Evolutionary conservation across 2,888 invertebrate species (phyloP).

Genomic region (Rotaria magnacalcarata): DNA sequence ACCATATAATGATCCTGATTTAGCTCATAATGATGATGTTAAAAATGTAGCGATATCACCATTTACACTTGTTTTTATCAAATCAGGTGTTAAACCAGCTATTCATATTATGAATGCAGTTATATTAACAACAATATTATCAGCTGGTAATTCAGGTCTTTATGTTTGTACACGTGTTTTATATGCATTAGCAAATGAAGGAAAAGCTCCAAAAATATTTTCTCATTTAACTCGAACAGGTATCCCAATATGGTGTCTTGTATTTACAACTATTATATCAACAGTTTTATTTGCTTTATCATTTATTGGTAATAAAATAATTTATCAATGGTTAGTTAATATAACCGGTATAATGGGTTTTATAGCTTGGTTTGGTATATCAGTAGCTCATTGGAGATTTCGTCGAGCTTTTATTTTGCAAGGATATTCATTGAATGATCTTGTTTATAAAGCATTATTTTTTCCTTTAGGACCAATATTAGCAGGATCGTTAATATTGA

Average conservation of each 20-base stretch:
- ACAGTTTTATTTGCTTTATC: not conserved
- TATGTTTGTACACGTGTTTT: conserved; percentile 5
- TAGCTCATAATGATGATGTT: not conserved
- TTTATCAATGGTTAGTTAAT: not conserved
- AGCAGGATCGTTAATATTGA: not conserved
- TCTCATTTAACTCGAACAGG: not conserved
- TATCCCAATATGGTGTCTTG: not conserved
- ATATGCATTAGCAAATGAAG: not conserved
- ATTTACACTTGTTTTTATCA: not conserved
- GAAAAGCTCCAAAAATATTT: not conserved
- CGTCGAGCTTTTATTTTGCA: not conserved
- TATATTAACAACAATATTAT: conserved; percentile 3
- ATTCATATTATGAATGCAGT: conserved; percentile 12
- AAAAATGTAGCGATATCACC: not conserved
- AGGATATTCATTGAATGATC: conserved; percentile 2
- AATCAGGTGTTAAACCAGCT: not conserved
- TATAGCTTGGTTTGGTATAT: conserved; percentile 11
- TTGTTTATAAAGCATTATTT: conserved; percentile 10
- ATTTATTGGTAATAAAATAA: not conserved
- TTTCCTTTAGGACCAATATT: not conserved
- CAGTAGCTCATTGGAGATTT: conserved; percentile 9
- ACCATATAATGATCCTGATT: not conserved
- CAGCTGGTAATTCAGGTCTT: conserved; percentile 19
- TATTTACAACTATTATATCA: not conserved
- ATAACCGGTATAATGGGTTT: conserved; percentile 1